Percentiles rank a stretch among this genome's conserved stretches.
Conservation (phyloP, 1,140 invertebrate species). For the Centruroides sculpturatus region DNA sequence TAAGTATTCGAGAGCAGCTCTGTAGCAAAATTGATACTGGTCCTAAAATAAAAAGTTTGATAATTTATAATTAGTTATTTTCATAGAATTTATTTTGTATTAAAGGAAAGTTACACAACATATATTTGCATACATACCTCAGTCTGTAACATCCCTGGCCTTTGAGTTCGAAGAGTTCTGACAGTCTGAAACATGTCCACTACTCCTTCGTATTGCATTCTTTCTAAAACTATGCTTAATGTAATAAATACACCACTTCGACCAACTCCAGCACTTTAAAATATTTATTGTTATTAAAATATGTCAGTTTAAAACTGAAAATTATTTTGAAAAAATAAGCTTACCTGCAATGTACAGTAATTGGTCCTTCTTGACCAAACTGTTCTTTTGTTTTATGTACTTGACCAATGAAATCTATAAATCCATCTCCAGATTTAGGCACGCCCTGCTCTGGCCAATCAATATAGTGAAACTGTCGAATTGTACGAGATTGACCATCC, state of each 20-base stretch:
- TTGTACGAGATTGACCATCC: slow-evolving; percentile 87
- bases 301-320: neutral
- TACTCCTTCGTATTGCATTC: slow-evolving; percentile 98
- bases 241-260: slow-evolving; percentile 97
- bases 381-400: slow-evolving; percentile 99
- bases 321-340: neutral
- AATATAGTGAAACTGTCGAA: slow-evolving; percentile 97
- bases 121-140: too few relatives aligned
- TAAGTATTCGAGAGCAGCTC: slow-evolving; percentile 85
- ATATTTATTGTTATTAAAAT: neutral
- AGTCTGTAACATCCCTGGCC: slow-evolving; percentile 98
- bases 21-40: slow-evolving; percentile 99
- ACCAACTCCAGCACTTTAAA: slow-evolving; percentile 68
- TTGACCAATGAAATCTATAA: slow-evolving; percentile 98
- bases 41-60: slow-evolving; percentile 39
- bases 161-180: slow-evolving; percentile 88
- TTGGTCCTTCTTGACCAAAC: slow-evolving; percentile 99
- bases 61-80: neutral
- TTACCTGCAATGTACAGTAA: slow-evolving; percentile 96
- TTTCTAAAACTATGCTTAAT: slow-evolving; percentile 88
- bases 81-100: neutral
- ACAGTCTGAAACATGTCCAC: slow-evolving; percentile 99
- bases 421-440: slow-evolving; percentile 92
- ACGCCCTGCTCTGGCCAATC: slow-evolving; percentile 96
- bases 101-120: neutral